Evolutionary conservation across 2,113 vertebrate species (phyloP).

Genomic region (Elephas maximus): DNA sequence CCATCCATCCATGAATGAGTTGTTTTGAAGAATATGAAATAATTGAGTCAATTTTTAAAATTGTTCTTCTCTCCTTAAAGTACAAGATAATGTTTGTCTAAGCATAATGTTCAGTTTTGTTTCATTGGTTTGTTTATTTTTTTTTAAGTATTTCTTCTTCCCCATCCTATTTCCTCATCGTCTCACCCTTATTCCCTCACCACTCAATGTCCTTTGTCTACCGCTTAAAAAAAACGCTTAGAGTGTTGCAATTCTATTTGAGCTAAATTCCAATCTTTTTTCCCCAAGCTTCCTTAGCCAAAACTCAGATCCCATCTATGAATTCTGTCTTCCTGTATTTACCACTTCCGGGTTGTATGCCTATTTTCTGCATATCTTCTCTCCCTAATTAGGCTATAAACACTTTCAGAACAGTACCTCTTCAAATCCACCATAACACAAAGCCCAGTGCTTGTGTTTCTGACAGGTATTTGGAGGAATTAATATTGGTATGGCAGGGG

Average conservation of each 20-base stretch:
- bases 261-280: background rate
- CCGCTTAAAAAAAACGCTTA: background rate
- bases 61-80: background rate
- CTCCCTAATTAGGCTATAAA: background rate
- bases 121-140: background rate
- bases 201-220: background rate
- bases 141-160: background rate
- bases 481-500: too few relatives aligned
- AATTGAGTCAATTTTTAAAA: background rate
- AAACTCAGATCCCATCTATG: background rate
- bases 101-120: background rate
- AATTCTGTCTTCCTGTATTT: background rate
- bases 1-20: too few relatives aligned
- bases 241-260: background rate
- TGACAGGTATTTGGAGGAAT: background rate
- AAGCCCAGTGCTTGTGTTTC: background rate
- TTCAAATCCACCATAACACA: background rate
- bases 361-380: background rate
- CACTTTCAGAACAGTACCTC: background rate
- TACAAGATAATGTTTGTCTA: background rate
- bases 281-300: background rate
- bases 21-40: slow-evolving; percentile 4
- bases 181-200: background rate
- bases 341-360: background rate
- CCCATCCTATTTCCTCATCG: background rate